A percentile compares a stretch with the other conserved stretches of the same genome.
Evolutionary conservation across 2,113 vertebrate genomes (phyloP).

Genomic region (Gymnorhina tibicen): DNA sequence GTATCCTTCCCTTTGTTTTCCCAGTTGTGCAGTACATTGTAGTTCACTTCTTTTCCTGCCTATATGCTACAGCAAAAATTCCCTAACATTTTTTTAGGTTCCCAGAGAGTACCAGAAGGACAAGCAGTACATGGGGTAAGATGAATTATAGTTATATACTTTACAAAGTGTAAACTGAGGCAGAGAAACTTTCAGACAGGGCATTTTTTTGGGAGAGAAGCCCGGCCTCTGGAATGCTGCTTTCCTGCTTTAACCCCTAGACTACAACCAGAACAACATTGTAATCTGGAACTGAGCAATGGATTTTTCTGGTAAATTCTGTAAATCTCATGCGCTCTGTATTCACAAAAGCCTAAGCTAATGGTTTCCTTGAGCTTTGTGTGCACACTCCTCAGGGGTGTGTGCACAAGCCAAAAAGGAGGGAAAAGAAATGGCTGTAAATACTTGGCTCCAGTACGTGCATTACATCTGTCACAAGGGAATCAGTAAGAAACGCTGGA

Average conservation of each 20-base stretch:
- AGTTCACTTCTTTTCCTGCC: background rate
- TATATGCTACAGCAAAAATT: background rate
- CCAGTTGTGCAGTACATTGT: background rate
- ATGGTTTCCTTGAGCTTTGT: slow-evolving; percentile 57
- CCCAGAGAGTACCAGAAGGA: background rate
- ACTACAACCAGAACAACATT: background rate
- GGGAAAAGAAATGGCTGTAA: slow-evolving; percentile 52
- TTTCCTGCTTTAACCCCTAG: slow-evolving; percentile 4
- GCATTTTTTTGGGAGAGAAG: background rate
- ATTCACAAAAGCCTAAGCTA: slow-evolving; percentile 37
- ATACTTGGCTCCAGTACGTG: slow-evolving; percentile 50
- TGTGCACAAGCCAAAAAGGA: slow-evolving; percentile 34
- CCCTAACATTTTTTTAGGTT: background rate
- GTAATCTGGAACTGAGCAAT: slow-evolving; percentile 26
- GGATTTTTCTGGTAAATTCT: slow-evolving; percentile 20
- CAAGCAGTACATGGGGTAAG: accelerated
- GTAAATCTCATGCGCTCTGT: slow-evolving; percentile 44
- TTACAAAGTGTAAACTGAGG: background rate
- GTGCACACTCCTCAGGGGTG: slow-evolving; percentile 29
- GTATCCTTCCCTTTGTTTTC: background rate
- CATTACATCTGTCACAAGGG: slow-evolving; percentile 54
- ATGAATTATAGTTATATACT: background rate
- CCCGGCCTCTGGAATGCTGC: background rate
- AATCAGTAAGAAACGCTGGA: slow-evolving; percentile 16
- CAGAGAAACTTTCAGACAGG: background rate